Percentiles rank a stretch among this genome's conserved stretches.
Evolutionary conservation across 2,888 invertebrate species (phyloP).

Genomic region (Andrena dorsata): DNA sequence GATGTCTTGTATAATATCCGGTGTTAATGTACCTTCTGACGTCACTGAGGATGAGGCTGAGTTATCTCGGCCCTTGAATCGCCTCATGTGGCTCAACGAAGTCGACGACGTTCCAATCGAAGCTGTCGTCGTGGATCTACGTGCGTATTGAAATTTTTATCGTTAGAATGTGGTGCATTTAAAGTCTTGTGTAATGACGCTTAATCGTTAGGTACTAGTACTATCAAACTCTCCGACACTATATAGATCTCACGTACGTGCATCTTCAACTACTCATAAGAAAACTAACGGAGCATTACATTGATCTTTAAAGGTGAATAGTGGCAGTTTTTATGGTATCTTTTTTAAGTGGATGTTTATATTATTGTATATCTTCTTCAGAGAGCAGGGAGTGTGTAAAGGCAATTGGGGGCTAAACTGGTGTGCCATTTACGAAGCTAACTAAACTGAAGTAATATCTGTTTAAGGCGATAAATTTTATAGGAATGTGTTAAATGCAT

Average conservation of each 20-base stretch:
- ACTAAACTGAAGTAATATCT: not conserved
- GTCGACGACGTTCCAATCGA: conserved; percentile 84
- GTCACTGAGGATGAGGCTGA: conserved; percentile 94
- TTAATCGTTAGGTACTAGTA: not conserved
- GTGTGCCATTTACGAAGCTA: not conserved
- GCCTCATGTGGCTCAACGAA: conserved; percentile 82
- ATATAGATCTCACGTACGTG: too few relatives aligned
- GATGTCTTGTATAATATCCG: conserved; percentile 92
- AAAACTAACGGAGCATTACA: too few relatives aligned
- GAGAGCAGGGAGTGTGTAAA: not conserved
- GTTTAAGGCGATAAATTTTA: too few relatives aligned
- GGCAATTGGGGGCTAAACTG: not conserved
- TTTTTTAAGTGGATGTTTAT: too few relatives aligned
- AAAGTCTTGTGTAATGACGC: not conserved
- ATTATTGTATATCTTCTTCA: too few relatives aligned
- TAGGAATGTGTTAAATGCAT: too few relatives aligned
- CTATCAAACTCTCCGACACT: too few relatives aligned
- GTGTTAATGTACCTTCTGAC: conserved; percentile 93
- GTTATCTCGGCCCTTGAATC: conserved; percentile 86
- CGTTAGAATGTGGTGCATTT: not conserved
- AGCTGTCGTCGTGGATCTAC: conserved; percentile 84
- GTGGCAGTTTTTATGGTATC: too few relatives aligned
- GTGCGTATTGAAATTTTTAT: conserved; percentile 5
- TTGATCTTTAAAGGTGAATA: too few relatives aligned
- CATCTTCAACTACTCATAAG: too few relatives aligned